phyloP scores from a whole-genome alignment of 1,140 invertebrate species.

The Drosophila arawakana region DNA sequence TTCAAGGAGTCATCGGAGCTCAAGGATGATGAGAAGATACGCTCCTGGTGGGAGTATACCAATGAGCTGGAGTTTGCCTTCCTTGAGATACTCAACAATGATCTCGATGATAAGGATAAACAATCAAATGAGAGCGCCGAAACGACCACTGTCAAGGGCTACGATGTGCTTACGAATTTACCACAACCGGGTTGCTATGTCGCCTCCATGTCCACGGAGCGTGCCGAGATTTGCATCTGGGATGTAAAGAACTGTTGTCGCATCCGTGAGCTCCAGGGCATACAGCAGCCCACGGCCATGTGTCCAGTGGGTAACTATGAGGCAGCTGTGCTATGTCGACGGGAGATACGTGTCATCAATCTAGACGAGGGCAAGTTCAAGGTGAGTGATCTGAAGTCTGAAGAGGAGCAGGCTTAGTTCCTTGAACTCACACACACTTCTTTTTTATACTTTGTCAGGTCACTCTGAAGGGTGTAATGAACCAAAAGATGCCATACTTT shows the following conservation, averaged over 20 bases:
- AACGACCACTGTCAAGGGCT: constrained; percentile 45
- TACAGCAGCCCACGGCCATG: constrained; percentile 89
- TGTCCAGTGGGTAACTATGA: constrained; percentile 89
- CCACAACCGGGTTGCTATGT: constrained; percentile 87
- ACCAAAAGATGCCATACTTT: constrained; percentile 96
- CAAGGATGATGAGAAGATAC: constrained; percentile 75
- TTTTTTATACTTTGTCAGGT: constrained; percentile 48
- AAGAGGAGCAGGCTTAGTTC: too few relatives aligned
- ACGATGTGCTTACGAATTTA: constrained; percentile 78
- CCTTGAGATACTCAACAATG: constrained; percentile 74
- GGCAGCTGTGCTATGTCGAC: constrained; percentile 91
- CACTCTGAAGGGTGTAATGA: constrained; percentile 94
- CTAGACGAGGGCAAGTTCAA: constrained; percentile 88
- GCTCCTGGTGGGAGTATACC: constrained; percentile 72
- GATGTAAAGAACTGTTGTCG: constrained; percentile 87
- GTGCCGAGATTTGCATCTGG: constrained; percentile 93
- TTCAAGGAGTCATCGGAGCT: constrained; percentile 68
- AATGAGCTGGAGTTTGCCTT: constrained; percentile 78
- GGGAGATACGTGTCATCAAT: constrained; percentile 92
- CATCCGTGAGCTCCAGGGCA: constrained; percentile 89
- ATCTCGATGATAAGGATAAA: constrained; percentile 49
- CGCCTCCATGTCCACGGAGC: constrained; percentile 89
- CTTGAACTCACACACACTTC: too few relatives aligned
- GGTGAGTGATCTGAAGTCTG: constrained; percentile 42
- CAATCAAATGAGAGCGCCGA: not conserved